These are phyloP conservation scores for Erebia palarica DNA, from an alignment of 2,888 invertebrate species.

Conservation along the genomic window DNA sequence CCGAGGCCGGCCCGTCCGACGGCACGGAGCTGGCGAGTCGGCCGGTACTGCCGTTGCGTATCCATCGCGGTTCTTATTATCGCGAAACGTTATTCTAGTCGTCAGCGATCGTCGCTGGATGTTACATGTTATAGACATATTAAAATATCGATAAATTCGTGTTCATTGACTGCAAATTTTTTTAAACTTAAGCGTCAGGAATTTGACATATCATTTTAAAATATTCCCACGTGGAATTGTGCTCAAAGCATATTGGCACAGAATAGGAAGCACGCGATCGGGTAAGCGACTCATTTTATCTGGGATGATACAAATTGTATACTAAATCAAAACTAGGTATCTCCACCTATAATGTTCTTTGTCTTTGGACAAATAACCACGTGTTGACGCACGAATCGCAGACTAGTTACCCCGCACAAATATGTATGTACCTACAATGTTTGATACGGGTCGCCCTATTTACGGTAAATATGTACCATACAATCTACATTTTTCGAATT, in stretches of 20 bases:
- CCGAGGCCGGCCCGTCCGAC: conserved; percentile 61
- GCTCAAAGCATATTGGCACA: not conserved
- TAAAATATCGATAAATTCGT: conserved; percentile 67
- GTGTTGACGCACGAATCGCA: too few relatives aligned
- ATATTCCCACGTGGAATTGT: conserved; percentile 22
- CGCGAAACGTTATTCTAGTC: conserved; percentile 91
- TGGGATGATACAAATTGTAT: not conserved
- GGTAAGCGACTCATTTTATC: not conserved
- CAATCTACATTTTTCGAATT: too few relatives aligned
- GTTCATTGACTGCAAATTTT: conserved; percentile 29
- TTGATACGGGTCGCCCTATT: too few relatives aligned
- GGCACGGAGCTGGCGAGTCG: conserved; percentile 73
- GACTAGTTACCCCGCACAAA: too few relatives aligned
- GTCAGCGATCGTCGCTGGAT: conserved; percentile 52
- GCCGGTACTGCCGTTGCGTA: conserved; percentile 61
- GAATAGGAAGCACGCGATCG: not conserved
- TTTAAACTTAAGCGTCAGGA: conserved; percentile 57
- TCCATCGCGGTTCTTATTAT: conserved; percentile 84
- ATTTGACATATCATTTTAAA: conserved; percentile 69
- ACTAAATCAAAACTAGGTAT: too few relatives aligned
- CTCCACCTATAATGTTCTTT: too few relatives aligned
- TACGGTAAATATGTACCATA: too few relatives aligned
- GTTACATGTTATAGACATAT: conserved; percentile 61
- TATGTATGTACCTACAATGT: too few relatives aligned
- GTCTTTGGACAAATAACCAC: too few relatives aligned